phyloP scores from a whole-genome alignment of 1,140 invertebrate genomes.

The Listronotus bonariensis region DNA sequence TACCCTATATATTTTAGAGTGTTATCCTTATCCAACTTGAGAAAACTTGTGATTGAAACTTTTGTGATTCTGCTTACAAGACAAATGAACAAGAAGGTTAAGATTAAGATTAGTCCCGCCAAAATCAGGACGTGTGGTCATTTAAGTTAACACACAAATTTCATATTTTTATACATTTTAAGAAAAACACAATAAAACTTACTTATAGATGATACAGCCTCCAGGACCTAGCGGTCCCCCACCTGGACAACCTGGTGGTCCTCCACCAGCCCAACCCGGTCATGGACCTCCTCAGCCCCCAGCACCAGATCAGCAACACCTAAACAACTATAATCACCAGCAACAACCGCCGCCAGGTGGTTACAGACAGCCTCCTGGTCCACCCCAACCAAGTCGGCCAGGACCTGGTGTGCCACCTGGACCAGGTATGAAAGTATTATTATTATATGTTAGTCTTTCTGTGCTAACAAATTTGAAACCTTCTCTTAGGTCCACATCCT shows the following conservation, averaged over 20 bases:
- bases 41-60: too few species aligned
- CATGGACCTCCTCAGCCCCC: constrained; percentile 55
- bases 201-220: constrained; percentile 42
- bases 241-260: constrained; percentile 53
- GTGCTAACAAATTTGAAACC: constrained; percentile 9
- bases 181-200: constrained; percentile 6
- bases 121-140: too few species aligned
- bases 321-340: constrained; percentile 61
- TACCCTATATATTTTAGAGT: too few species aligned
- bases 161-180: neutral
- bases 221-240: constrained; percentile 45
- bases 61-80: too few species aligned
- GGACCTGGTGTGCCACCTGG: constrained; percentile 44
- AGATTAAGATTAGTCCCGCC: too few species aligned
- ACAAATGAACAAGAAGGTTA: too few species aligned
- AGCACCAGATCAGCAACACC: constrained; percentile 59
- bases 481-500: constrained; percentile 54
- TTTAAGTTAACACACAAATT: too few species aligned
- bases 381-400: constrained; percentile 38
- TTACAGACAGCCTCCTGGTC: constrained; percentile 51
- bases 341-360: constrained; percentile 57
- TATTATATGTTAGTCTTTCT: too few species aligned
- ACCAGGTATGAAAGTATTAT: constrained; percentile 29
- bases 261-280: constrained; percentile 42
- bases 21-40: too few species aligned